Percentiles rank a stretch among this genome's conserved stretches.
phyloP scores from a whole-genome alignment of 2,113 vertebrate species.

The Eptesicus fuscus region DNA sequence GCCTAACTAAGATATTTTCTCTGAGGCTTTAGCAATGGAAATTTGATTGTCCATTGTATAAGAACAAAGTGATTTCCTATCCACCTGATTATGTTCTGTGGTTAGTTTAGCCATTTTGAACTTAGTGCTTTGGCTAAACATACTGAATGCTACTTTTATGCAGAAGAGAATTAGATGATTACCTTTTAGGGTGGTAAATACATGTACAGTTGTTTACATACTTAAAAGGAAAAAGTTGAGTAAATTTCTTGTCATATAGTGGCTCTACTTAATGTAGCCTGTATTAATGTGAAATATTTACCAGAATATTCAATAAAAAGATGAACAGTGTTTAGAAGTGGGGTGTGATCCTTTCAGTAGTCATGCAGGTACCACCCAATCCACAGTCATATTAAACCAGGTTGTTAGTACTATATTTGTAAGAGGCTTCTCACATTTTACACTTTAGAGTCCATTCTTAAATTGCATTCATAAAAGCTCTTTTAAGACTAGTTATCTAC shows the following conservation, averaged over 20 bases:
- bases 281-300: conserved; percentile 99
- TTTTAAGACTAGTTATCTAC: conserved; percentile 31
- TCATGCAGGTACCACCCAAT: conserved; percentile 58
- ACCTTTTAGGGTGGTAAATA: conserved; percentile 97
- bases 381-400: conserved; percentile 23
- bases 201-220: conserved; percentile 99
- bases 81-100: conserved; percentile 92
- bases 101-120: conserved; percentile 95
- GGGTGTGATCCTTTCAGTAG: conserved; percentile 82
- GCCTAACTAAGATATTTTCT: conserved; percentile 92
- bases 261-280: conserved; percentile 99
- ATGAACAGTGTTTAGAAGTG: conserved; percentile 84
- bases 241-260: conserved; percentile 91
- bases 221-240: conserved; percentile 93
- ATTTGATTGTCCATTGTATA: conserved; percentile 85
- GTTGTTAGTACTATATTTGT: conserved; percentile 20
- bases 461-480: background rate
- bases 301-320: conserved; percentile 99
- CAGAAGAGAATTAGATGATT: conserved; percentile 93
- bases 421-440: conserved; percentile 44
- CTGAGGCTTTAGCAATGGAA: conserved; percentile 87
- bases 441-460: conserved; percentile 27
- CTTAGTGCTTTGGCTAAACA: conserved; percentile 92
- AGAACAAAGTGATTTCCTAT: conserved; percentile 91
- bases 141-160: conserved; percentile 91